Evolutionary conservation across 2,888 invertebrate species (phyloP).

Genomic region (Automeris io): DNA sequence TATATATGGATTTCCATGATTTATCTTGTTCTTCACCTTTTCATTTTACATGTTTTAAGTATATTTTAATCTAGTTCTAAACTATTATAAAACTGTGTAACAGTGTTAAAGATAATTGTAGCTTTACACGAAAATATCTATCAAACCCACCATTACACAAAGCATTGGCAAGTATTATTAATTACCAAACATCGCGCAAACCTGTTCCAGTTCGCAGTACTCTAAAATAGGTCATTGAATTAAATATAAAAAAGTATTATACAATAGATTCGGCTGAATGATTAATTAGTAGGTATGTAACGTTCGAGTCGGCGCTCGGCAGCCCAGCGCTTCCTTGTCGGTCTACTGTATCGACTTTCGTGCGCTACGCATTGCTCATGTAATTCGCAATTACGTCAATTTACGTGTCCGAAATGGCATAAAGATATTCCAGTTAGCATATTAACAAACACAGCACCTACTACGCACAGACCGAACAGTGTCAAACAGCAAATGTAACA

Average conservation of each 20-base stretch:
- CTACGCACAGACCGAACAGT: too few relatives aligned
- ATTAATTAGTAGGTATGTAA: slow-evolving; percentile 38
- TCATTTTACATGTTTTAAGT: too few relatives aligned
- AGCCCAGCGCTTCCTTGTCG: slow-evolving; percentile 34
- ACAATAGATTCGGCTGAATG: slow-evolving; percentile 44
- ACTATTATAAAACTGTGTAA: too few relatives aligned
- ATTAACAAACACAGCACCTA: slow-evolving; percentile 39
- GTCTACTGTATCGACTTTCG: slow-evolving; percentile 34
- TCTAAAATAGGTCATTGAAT: slow-evolving; percentile 8
- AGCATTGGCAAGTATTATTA: too few relatives aligned
- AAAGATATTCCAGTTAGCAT: slow-evolving; percentile 55
- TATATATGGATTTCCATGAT: too few relatives aligned
- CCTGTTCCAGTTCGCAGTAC: neutral
- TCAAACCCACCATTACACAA: too few relatives aligned
- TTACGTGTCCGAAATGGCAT: slow-evolving; percentile 69
- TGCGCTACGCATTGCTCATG: slow-evolving; percentile 40
- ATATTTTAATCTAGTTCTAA: too few relatives aligned
- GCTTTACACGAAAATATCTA: too few relatives aligned
- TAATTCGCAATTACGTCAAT: slow-evolving; percentile 69
- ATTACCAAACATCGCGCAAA: slow-evolving; percentile 3
- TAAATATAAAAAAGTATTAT: slow-evolving; percentile 20
- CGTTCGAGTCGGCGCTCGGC: slow-evolving; percentile 19
- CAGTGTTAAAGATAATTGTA: too few relatives aligned
- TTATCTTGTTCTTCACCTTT: too few relatives aligned
- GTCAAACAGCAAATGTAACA: too few relatives aligned